These are phyloP conservation scores for Scrobipalpa atriplicella DNA, from an alignment of 2,888 invertebrate genomes.

Conservation along the genomic window DNA sequence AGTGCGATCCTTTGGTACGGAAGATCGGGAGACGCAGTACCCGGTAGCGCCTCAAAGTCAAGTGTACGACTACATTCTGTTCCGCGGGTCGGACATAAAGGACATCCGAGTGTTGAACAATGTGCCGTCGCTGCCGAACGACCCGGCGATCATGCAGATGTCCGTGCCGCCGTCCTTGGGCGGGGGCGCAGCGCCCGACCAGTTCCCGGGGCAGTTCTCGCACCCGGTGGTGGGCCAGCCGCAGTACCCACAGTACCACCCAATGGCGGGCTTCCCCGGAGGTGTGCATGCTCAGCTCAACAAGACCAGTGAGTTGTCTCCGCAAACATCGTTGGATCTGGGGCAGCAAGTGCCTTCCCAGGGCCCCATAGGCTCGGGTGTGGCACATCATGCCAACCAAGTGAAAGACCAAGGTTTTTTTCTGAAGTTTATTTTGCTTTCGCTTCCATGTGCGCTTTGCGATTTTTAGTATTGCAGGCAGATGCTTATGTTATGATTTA, in stretches of 20 bases:
- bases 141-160: constrained; percentile 98
- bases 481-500: constrained; percentile 38
- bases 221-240: constrained; percentile 87
- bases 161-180: constrained; percentile 89
- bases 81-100: constrained; percentile 99
- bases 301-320: constrained; percentile 82
- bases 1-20: constrained; percentile 99
- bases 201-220: constrained; percentile 84
- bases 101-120: constrained; percentile 98
- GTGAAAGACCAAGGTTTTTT: constrained; percentile 83
- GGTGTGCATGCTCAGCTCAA: constrained; percentile 71
- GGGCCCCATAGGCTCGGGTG: constrained; percentile 75
- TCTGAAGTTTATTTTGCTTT: constrained; percentile 57
- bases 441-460: constrained; percentile 71
- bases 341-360: constrained; percentile 56
- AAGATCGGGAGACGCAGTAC: constrained; percentile 97
- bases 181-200: constrained; percentile 83
- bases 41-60: constrained; percentile 98
- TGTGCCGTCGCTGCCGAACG: constrained; percentile 93
- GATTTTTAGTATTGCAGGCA: constrained; percentile 64
- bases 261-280: constrained; percentile 79
- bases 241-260: constrained; percentile 75
- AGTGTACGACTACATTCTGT: constrained; percentile 99
- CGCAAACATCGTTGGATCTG: constrained; percentile 73
- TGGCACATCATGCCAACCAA: constrained; percentile 74